Conservation (phyloP, 2,113 vertebrate genomes). For the Megaceryle maxima region DNA sequence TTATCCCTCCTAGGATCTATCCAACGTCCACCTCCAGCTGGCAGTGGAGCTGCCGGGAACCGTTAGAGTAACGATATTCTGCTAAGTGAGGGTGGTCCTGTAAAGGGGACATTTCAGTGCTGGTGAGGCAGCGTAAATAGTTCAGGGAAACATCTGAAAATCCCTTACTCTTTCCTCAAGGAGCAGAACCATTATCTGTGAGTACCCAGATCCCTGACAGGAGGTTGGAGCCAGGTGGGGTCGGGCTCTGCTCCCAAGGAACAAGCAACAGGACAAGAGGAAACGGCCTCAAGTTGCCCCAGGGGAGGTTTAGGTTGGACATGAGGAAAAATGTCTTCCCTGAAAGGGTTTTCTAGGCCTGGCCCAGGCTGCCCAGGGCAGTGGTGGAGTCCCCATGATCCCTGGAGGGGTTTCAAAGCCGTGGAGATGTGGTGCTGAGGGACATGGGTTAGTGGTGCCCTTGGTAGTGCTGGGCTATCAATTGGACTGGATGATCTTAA, state of each 20-base stretch:
- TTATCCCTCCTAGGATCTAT: neutral
- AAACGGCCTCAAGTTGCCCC: neutral
- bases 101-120: neutral
- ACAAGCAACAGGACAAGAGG: neutral
- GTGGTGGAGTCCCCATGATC: neutral
- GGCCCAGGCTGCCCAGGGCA: neutral
- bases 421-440: neutral
- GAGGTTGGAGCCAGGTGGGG: neutral
- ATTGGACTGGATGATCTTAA: neutral
- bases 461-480: neutral
- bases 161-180: neutral
- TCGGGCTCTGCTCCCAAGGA: neutral
- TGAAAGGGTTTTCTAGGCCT: too few relatives aligned
- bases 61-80: accelerated
- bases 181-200: neutral
- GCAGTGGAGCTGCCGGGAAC: neutral
- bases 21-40: accelerated
- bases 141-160: neutral
- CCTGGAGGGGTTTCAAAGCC: neutral
- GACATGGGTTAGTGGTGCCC: neutral
- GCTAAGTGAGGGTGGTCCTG: neutral
- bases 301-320: neutral
- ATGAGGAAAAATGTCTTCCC: neutral
- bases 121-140: neutral
- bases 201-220: neutral